phyloP scores from a whole-genome alignment of 2,888 invertebrate species.

The Phyllotreta striolata region DNA sequence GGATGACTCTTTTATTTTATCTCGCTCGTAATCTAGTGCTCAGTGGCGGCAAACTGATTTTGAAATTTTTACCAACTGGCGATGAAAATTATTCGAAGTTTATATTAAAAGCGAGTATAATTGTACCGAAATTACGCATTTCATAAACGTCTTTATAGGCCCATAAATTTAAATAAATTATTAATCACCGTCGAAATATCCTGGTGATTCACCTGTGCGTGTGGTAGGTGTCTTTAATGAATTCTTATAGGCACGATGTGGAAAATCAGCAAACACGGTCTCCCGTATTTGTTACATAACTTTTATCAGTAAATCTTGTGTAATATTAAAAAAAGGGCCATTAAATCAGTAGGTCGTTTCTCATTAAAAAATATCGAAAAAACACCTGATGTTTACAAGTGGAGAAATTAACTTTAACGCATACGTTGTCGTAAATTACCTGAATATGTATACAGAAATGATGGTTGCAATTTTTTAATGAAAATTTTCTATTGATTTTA shows the following conservation, averaged over 20 bases:
- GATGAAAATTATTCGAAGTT: too few species aligned
- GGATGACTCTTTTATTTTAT: conserved; percentile 28
- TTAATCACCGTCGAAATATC: conserved; percentile 2
- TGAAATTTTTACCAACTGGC: background rate
- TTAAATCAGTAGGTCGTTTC: conserved; percentile 30
- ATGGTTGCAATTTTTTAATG: too few species aligned
- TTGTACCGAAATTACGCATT: background rate
- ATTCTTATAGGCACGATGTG: conserved; percentile 13
- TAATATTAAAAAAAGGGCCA: conserved; percentile 28
- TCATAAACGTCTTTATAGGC: conserved; percentile 3
- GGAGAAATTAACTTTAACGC: conserved; percentile 27
- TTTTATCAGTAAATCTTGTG: conserved; percentile 28
- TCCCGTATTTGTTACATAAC: conserved; percentile 20
- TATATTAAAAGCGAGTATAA: too few species aligned
- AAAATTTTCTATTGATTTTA: too few species aligned
- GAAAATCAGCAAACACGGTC: conserved; percentile 24
- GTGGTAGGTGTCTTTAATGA: conserved; percentile 15
- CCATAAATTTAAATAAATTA: background rate
- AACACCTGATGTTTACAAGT: conserved; percentile 31
- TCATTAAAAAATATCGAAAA: conserved; percentile 24
- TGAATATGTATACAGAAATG: background rate
- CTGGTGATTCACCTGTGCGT: conserved; percentile 22
- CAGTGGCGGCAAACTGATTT: conserved; percentile 1
- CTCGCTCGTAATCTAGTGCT: background rate
- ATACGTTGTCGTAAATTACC: conserved; percentile 20